Evolutionary conservation across 2,888 invertebrate genomes (phyloP).

Genomic region (Autographa gamma): DNA sequence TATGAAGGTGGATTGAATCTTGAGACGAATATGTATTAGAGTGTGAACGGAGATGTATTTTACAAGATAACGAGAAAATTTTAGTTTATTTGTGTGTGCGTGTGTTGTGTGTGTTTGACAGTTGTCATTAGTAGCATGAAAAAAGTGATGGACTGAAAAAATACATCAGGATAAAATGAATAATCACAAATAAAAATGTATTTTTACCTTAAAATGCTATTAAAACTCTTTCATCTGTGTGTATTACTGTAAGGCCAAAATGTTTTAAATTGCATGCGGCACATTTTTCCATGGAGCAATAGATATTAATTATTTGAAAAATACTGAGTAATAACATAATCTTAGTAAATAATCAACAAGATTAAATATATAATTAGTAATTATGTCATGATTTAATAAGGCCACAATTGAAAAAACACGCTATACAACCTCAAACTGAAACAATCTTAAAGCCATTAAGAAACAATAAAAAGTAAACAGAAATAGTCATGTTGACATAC

Average conservation of each 20-base stretch:
- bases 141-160: constrained; percentile 13
- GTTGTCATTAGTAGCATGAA: constrained; percentile 25
- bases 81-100: constrained; percentile 45
- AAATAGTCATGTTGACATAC: constrained; percentile 69
- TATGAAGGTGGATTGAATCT: constrained; percentile 39
- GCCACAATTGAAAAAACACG: constrained; percentile 16
- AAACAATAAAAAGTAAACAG: constrained; percentile 57
- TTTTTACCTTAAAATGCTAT: not conserved
- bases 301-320: not conserved
- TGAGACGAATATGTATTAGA: constrained; percentile 13
- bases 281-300: not conserved
- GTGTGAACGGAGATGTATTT: constrained; percentile 16
- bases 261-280: not conserved
- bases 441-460: constrained; percentile 44
- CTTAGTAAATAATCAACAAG: not conserved
- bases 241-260: not conserved
- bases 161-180: not conserved
- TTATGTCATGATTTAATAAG: not conserved
- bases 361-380: not conserved
- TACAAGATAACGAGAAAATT: constrained; percentile 22
- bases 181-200: not conserved
- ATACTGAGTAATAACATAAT: not conserved
- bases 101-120: constrained; percentile 48
- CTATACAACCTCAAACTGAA: constrained; percentile 46
- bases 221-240: not conserved